A percentile compares a stretch with the other conserved stretches of the same genome.
Evolutionary conservation across 35 echinoderm and acorn worm species (phyloP).

Genomic region (Lytechinus variegatus): DNA sequence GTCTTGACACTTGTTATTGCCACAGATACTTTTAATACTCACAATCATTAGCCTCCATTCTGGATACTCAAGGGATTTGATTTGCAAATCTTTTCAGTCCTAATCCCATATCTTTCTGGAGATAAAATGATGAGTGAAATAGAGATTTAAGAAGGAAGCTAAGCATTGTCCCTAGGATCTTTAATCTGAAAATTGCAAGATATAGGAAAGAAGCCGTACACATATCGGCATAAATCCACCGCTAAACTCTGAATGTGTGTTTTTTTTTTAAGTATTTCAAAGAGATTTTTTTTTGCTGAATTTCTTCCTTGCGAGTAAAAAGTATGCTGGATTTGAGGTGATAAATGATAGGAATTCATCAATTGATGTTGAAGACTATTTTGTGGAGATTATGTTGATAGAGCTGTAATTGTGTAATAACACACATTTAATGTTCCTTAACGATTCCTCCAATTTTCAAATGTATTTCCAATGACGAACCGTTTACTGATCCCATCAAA

Average conservation of each 20-base stretch:
- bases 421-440: neutral
- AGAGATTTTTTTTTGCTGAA: neutral
- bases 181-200: slow-evolving; percentile 19
- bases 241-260: neutral
- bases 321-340: neutral
- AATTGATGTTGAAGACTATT: neutral
- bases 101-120: neutral
- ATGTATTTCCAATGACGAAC: too few relatives aligned
- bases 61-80: neutral
- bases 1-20: neutral
- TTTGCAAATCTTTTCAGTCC: neutral
- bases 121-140: neutral
- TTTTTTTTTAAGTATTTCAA: neutral
- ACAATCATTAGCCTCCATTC: neutral
- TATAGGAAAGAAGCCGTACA: neutral
- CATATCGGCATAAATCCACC: neutral
- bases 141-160: slow-evolving; percentile 1
- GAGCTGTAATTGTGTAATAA: neutral
- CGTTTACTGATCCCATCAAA: too few relatives aligned
- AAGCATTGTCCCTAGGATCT: neutral
- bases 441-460: too few relatives aligned
- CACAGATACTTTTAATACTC: neutral
- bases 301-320: neutral
- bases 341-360: neutral
- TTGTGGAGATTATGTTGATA: neutral